Evolutionary conservation across 2,888 invertebrate species (phyloP).

Genomic region (Amaurobius ferox): DNA sequence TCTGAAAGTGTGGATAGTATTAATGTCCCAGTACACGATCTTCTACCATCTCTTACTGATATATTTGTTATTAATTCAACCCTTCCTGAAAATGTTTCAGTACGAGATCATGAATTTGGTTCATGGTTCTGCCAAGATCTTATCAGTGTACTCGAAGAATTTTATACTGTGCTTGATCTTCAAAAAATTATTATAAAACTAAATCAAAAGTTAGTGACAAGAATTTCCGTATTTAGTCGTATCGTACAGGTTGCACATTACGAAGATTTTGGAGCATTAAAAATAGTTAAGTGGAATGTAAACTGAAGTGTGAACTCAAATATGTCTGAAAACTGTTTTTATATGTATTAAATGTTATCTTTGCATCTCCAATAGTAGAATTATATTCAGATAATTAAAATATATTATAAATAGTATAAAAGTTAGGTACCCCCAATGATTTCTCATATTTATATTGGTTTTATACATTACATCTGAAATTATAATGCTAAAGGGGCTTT

Average conservation of each 20-base stretch:
- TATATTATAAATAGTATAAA: too few species aligned
- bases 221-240: not conserved
- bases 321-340: too few species aligned
- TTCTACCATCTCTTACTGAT: slow-evolving; percentile 19
- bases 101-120: slow-evolving; percentile 33
- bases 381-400: too few species aligned
- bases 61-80: slow-evolving; percentile 34
- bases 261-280: not conserved
- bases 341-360: too few species aligned
- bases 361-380: too few species aligned
- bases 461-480: too few species aligned
- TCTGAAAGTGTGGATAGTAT: slow-evolving; percentile 23
- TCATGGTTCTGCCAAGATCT: slow-evolving; percentile 48
- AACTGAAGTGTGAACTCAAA: too few species aligned
- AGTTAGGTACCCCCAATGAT: too few species aligned
- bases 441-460: too few species aligned
- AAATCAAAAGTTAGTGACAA: slow-evolving; percentile 13
- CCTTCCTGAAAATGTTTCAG: slow-evolving; percentile 27
- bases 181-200: slow-evolving; percentile 44
- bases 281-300: slow-evolving; percentile 18
- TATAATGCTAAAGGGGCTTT: too few species aligned
- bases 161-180: slow-evolving; percentile 29
- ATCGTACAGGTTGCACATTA: slow-evolving; percentile 39
- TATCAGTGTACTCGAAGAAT: slow-evolving; percentile 17
- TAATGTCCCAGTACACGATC: too few species aligned